A percentile compares a stretch with the other conserved stretches of the same genome.
phyloP scores from a whole-genome alignment of 2,888 invertebrate species.

The Spilosoma lubricipeda region DNA sequence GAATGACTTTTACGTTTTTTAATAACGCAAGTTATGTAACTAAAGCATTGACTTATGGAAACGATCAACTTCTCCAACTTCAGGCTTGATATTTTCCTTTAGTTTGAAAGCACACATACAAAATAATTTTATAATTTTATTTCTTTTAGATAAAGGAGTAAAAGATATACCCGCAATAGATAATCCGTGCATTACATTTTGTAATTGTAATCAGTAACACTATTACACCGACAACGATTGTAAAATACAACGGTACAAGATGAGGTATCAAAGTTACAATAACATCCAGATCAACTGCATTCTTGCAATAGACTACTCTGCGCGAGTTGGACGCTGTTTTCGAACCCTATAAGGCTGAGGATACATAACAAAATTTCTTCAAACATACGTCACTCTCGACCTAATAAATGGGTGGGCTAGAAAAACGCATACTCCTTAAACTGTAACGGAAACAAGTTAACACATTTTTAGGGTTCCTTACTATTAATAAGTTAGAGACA shows the following conservation, averaged over 20 bases:
- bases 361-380: slow-evolving; percentile 61
- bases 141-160: neutral
- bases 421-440: slow-evolving; percentile 60
- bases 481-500: slow-evolving; percentile 20
- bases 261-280: slow-evolving; percentile 1
- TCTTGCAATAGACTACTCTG: slow-evolving; percentile 15
- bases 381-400: slow-evolving; percentile 44
- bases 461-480: slow-evolving; percentile 55
- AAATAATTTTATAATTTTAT: too few relatives aligned
- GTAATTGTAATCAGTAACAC: neutral
- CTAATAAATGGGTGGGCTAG: slow-evolving; percentile 53
- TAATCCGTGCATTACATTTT: neutral
- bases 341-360: slow-evolving; percentile 49
- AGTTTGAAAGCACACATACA: too few relatives aligned
- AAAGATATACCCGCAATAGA: neutral
- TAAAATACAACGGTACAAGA: neutral
- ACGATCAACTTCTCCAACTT: too few relatives aligned
- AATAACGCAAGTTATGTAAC: too few relatives aligned
- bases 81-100: too few relatives aligned
- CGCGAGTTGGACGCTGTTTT: slow-evolving; percentile 40
- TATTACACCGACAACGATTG: neutral
- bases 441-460: slow-evolving; percentile 65
- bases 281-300: slow-evolving; percentile 9
- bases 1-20: too few relatives aligned
- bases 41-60: too few relatives aligned